These are phyloP conservation scores for Myotis findleyi DNA, from an alignment of 2,797 vertebrate species.

Conservation along the genomic window DNA sequence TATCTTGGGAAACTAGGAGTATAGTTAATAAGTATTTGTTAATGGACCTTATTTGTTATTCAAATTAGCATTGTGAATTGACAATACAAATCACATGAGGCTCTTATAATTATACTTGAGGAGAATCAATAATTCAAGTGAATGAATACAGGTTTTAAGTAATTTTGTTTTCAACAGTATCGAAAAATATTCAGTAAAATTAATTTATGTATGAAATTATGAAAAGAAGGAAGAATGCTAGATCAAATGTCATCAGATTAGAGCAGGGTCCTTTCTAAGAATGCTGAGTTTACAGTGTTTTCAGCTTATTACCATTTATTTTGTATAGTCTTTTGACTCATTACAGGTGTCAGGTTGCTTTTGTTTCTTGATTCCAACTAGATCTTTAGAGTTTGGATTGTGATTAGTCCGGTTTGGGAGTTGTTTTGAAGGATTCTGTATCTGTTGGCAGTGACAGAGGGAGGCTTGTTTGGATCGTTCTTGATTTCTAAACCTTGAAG, in stretches of 20 bases:
- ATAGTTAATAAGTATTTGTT: slow-evolving; percentile 36
- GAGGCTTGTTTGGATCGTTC: not conserved
- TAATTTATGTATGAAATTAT: not conserved
- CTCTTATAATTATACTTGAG: not conserved
- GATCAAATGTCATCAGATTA: not conserved
- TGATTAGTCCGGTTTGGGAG: not conserved
- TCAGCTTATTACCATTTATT: not conserved
- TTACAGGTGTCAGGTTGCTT: not conserved
- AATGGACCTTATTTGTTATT: slow-evolving; percentile 8
- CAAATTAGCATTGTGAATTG: not conserved
- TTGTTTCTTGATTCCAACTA: slow-evolving; percentile 19
- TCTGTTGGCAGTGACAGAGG: not conserved
- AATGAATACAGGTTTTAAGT: slow-evolving; percentile 37
- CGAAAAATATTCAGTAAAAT: slow-evolving; percentile 28
- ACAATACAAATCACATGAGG: not conserved
- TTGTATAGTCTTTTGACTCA: slow-evolving; percentile 26
- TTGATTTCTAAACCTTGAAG: slow-evolving; percentile 23
- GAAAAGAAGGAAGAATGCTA: not conserved
- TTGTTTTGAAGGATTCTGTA: slow-evolving; percentile 3
- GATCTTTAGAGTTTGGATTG: not conserved
- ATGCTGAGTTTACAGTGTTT: not conserved
- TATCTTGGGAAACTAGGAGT: not conserved
- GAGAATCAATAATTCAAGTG: slow-evolving; percentile 22
- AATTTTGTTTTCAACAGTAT: not conserved
- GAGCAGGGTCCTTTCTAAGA: slow-evolving; percentile 8